Evolutionary conservation across 2,113 vertebrate species (phyloP), one percentile per base, ranked within the genome.

Genomic region (Boulengeromyrus knoepffleri): DNA sequence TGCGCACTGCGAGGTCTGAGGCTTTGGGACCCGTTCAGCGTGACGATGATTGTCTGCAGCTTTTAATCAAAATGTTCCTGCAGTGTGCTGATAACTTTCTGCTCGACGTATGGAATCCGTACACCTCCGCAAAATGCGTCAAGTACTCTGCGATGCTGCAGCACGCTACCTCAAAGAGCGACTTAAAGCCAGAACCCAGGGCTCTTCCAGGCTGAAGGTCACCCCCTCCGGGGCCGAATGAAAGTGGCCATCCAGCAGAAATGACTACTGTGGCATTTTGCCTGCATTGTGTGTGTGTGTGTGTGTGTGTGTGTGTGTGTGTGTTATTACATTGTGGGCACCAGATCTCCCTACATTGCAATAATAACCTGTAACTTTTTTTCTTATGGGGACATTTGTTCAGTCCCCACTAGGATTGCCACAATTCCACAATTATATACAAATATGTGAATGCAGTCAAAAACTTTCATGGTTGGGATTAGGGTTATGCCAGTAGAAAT

Each of bases 51-150:
- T 7, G 36, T 42, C 74, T 39, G 36, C 36, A 80, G 74, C 74
- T 39, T 80, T 80, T 80, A 80, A 80, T 80, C 74, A 80, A 80
- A 80, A 80, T 80, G 74, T 80, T 80, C 74, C 36, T 19, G 74
- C 17, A 1, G 74, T 13, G n/a, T 13, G n/a, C 74, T 42, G 74
- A 80, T 80, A 31, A 70, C 36, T 19, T 80, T 17, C 13, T 3
- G 70, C 12, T 17, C 70, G 3, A 15, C 12, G 27, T 77, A 39
- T 17, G 36, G 36, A 19, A 80, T 80, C 31, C 0, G 70, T 24
- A 77, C 12, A 77, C 27, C 70, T 77, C 70, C 5, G n/a, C 15
- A 3, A 80, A 80, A 19, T n/a, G 56, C 13, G 12, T 3, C 1
- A 13, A 5, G 21, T 77, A 9, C 31, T 39, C 36, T 39, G 70